Evolutionary conservation across 2,888 invertebrate genomes (phyloP), one percentile per base, ranked within the genome.

Genomic region (Phrixothrix hirtus): DNA sequence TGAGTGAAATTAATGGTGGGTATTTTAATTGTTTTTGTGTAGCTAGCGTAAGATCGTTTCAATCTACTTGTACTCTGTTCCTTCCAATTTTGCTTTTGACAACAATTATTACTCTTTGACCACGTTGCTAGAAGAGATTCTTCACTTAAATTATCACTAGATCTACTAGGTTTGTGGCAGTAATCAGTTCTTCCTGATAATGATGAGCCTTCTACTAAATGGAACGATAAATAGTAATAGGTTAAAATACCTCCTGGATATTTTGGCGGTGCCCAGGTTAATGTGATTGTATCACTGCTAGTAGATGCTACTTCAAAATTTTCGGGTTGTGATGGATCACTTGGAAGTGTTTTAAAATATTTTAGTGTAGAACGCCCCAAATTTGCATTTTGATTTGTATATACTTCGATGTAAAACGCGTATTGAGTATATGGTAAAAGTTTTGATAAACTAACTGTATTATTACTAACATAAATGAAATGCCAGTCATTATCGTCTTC

Each of bases 371-470:
- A 86, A 64, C 83, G 82, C 2, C 82, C 84, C 1, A 83, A 83
- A 25, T 68, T 57, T 77, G 77, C 10, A 7, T 80, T 69, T 2
- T 76, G 69, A 0, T 56, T 59, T 1, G 53, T 51, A 44, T 68
- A 67, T n/a, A 57, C 61, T 66, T 86, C 84, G 7, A 93, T 81
- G 67, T 88, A 87, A 48, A 83, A 82, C 0, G 85, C 87, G 71
- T 94, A 94, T 32, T 79, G 79, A 0, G 88, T 87, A 70, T 79
- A 83, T 0, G 87, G 85, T 50, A 81, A 76, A n/a, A 92, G 73
- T 32, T 79, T 73, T 0, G 73, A 65, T 12, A 83, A 64, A n/a
- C 60, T 38, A 1, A 56, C 48, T 4, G 57, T 57, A 41, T 64
- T 68, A 9, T 61, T 64, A 11, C 56, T 42, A 15, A 67, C 55